A percentile compares a stretch with the other conserved stretches of the same genome.
Conservation (phyloP, 2,113 vertebrate genomes). For the Triplophysa siluroides region DNA sequence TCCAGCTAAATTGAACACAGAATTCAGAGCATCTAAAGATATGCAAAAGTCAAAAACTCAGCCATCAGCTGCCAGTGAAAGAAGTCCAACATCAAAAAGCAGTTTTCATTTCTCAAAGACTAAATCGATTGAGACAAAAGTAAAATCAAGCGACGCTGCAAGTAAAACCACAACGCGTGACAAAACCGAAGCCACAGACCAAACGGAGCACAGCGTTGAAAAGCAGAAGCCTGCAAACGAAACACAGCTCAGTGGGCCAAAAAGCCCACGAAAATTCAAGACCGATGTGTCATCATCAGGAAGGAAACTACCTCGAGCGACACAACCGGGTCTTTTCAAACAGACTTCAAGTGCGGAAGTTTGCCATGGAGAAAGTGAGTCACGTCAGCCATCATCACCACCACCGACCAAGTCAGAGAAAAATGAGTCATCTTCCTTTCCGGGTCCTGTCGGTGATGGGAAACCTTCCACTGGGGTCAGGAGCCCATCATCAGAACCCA, state of each 20-base stretch:
- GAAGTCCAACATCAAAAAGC: constrained; percentile 54
- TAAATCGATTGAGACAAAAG: constrained; percentile 50
- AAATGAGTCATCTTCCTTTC: constrained; percentile 37
- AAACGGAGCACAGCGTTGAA: constrained; percentile 37
- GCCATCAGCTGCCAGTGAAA: constrained; percentile 45
- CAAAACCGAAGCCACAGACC: constrained; percentile 31
- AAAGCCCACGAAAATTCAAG: constrained; percentile 64
- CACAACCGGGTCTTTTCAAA: constrained; percentile 45
- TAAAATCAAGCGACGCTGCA: constrained; percentile 33
- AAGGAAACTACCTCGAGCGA: constrained; percentile 42
- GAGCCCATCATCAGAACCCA: constrained; percentile 36
- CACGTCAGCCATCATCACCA: constrained; percentile 43
- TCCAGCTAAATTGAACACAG: constrained; percentile 1
- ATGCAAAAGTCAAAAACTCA: constrained; percentile 47
- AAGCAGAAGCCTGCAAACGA: constrained; percentile 45
- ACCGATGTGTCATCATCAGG: constrained; percentile 59
- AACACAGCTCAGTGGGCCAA: neutral
- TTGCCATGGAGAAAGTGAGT: constrained; percentile 54
- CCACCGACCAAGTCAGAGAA: constrained; percentile 57
- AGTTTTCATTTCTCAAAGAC: constrained; percentile 55
- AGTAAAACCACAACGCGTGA: constrained; percentile 49
- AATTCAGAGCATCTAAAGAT: constrained; percentile 44
- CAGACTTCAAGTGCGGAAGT: constrained; percentile 53
- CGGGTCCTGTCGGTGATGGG: constrained; percentile 54
- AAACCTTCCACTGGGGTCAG: constrained; percentile 27